Conservation (phyloP, 1,140 invertebrate species). For the Drosophila santomea region DNA sequence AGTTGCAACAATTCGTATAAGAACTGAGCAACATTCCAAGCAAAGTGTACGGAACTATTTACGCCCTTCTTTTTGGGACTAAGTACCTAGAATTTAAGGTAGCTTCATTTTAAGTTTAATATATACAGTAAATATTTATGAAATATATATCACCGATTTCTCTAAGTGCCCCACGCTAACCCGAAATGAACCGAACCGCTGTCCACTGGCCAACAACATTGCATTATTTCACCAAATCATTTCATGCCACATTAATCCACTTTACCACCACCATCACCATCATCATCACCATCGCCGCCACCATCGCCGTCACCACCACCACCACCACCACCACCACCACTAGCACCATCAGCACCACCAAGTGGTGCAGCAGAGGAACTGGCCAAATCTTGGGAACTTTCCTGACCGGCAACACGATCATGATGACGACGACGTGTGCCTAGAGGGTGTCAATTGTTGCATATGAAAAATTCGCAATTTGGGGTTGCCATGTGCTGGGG, state of each 20-base stretch:
- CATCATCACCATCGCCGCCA: conserved; percentile 20
- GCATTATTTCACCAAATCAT: conserved; percentile 82
- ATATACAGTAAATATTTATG: not conserved
- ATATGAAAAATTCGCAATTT: conserved; percentile 79
- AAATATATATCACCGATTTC: not conserved
- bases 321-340: conserved; percentile 22
- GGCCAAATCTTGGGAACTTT: conserved; percentile 66
- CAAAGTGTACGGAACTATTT: no score
- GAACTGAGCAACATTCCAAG: no score
- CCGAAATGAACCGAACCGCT: conserved; percentile 60
- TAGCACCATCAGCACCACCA: conserved; percentile 29
- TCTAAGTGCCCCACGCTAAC: conserved; percentile 27
- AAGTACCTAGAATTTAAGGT: no score
- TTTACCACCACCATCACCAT: conserved; percentile 79
- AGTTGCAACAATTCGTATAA: not conserved
- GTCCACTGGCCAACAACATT: conserved; percentile 55
- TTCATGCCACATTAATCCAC: conserved; percentile 83
- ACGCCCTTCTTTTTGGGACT: no score
- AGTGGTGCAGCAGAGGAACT: conserved; percentile 21
- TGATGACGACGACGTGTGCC: conserved; percentile 72
- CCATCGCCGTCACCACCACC: conserved; percentile 9
- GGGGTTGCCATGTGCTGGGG: conserved; percentile 61
- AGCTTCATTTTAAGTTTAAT: not conserved
- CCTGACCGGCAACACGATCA: conserved; percentile 45
- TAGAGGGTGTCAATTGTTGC: conserved; percentile 82